These are phyloP conservation scores for Erebia epiphron DNA, from an alignment of 2,888 invertebrate species.

Conservation along the genomic window DNA sequence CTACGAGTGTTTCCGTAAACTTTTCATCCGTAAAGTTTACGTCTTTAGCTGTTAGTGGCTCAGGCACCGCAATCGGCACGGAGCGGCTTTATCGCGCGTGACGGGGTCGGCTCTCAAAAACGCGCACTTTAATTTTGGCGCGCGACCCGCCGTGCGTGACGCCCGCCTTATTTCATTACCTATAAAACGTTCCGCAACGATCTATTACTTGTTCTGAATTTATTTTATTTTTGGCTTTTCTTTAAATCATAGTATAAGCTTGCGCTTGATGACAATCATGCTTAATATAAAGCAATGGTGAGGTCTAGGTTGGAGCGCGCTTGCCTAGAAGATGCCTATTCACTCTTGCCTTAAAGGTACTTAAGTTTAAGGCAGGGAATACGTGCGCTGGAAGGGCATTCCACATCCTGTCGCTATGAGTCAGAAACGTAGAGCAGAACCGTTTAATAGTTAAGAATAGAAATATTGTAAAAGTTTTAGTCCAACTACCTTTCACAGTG, in stretches of 20 bases:
- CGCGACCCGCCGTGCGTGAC: conserved; percentile 69
- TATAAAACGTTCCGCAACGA: conserved; percentile 58
- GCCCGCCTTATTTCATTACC: conserved; percentile 75
- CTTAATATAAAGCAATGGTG: no score
- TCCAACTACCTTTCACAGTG: no score
- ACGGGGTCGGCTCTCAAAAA: conserved; percentile 72
- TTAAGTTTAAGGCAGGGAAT: no score
- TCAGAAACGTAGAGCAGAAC: no score
- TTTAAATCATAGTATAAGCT: no score
- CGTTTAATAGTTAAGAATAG: background rate
- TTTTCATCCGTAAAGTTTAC: background rate
- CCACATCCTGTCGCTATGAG: no score
- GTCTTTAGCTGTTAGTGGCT: background rate
- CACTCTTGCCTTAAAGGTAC: no score
- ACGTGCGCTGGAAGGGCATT: no score
- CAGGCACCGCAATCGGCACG: conserved; percentile 69
- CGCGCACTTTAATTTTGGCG: conserved; percentile 76
- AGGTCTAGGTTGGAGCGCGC: no score
- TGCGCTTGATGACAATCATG: no score
- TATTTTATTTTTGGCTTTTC: conserved; percentile 8
- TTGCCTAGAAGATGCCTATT: no score
- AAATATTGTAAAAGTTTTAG: no score
- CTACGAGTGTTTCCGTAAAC: background rate
- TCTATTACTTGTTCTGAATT: conserved; percentile 33
- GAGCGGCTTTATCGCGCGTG: conserved; percentile 78